Evolutionary conservation across 2,797 vertebrate species (phyloP).

Genomic region (Australoheros facetus): DNA sequence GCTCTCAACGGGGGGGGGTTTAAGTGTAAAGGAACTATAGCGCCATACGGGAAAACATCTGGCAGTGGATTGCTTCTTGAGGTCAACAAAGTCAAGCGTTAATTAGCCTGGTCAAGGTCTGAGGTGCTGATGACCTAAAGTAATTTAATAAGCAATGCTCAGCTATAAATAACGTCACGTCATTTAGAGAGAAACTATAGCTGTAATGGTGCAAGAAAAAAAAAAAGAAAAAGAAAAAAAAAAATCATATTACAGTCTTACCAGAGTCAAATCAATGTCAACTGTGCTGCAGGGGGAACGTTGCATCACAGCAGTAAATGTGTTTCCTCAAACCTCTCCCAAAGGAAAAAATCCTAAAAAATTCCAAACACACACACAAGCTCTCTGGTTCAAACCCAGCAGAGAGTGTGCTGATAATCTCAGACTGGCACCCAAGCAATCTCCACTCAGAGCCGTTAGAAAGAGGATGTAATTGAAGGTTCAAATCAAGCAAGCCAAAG

Average conservation of each 20-base stretch:
- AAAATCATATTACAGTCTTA: conserved; percentile 21
- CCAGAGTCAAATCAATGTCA: conserved; percentile 35
- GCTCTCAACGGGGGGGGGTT: conserved; percentile 42
- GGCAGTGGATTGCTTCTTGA: conserved; percentile 38
- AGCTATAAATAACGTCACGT: conserved; percentile 29
- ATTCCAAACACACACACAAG: conserved; percentile 2
- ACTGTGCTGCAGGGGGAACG: conserved; percentile 1
- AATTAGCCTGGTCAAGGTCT: conserved; percentile 65
- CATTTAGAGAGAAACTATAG: conserved; percentile 13
- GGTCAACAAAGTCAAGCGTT: conserved; percentile 67
- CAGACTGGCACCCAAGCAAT: conserved; percentile 39
- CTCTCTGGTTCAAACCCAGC: conserved; percentile 1
- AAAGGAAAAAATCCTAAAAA: conserved; percentile 17
- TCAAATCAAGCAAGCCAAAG: conserved; percentile 32
- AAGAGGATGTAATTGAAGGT: conserved; percentile 47
- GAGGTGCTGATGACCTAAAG: conserved; percentile 36
- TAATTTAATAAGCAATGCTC: conserved; percentile 46
- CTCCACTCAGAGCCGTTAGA: conserved; percentile 11
- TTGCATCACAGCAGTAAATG: conserved; percentile 46
- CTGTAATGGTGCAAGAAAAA: background rate
- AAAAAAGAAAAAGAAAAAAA: rapidly evolving
- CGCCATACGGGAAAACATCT: conserved; percentile 61
- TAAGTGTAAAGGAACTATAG: conserved; percentile 53
- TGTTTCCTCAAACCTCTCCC: conserved; percentile 38
- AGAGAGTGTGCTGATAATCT: conserved; percentile 33